Conservation (phyloP, 2,888 invertebrate genomes). For the Nomada ruficornis region DNA sequence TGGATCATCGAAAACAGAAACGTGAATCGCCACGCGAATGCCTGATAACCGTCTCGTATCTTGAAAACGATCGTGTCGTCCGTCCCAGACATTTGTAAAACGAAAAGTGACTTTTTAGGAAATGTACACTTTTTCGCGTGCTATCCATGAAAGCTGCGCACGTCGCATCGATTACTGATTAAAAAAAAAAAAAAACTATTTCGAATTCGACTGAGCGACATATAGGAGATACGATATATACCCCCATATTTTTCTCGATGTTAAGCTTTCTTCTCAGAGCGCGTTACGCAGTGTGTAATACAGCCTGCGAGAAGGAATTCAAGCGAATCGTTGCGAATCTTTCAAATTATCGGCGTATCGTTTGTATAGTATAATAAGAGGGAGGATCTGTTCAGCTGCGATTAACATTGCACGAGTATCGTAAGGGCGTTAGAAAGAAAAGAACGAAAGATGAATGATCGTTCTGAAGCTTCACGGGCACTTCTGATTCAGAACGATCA, state of each 20-base stretch:
- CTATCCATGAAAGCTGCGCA: slow-evolving; percentile 52
- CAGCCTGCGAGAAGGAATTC: slow-evolving; percentile 65
- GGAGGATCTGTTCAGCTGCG: slow-evolving; percentile 26
- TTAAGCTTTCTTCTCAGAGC: slow-evolving; percentile 81
- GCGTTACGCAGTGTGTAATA: slow-evolving; percentile 68
- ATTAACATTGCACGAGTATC: slow-evolving; percentile 40
- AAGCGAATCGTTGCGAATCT: slow-evolving; percentile 67
- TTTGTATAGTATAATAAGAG: slow-evolving; percentile 41
- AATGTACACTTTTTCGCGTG: slow-evolving; percentile 65
- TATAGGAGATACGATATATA: slow-evolving; percentile 77
- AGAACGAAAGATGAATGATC: slow-evolving; percentile 26
- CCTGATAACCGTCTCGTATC: slow-evolving; percentile 25
- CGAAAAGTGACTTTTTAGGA: slow-evolving; percentile 77
- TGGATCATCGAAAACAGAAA: slow-evolving; percentile 7
- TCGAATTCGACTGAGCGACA: slow-evolving; percentile 80
- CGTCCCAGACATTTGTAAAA: slow-evolving; percentile 58
- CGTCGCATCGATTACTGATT: slow-evolving; percentile 58
- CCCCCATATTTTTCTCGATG: slow-evolving; percentile 82
- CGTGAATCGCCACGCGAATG: slow-evolving; percentile 10
- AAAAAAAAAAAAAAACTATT: slow-evolving; percentile 56
- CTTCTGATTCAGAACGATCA: slow-evolving; percentile 45
- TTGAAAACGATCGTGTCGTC: slow-evolving; percentile 67
- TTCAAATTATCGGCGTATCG: slow-evolving; percentile 48
- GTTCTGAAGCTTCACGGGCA: slow-evolving; percentile 39
- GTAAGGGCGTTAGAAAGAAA: slow-evolving; percentile 14